These are phyloP conservation scores for Eulemur rubriventer DNA, from an alignment of 2,797 vertebrate species.

Conservation along the genomic window DNA sequence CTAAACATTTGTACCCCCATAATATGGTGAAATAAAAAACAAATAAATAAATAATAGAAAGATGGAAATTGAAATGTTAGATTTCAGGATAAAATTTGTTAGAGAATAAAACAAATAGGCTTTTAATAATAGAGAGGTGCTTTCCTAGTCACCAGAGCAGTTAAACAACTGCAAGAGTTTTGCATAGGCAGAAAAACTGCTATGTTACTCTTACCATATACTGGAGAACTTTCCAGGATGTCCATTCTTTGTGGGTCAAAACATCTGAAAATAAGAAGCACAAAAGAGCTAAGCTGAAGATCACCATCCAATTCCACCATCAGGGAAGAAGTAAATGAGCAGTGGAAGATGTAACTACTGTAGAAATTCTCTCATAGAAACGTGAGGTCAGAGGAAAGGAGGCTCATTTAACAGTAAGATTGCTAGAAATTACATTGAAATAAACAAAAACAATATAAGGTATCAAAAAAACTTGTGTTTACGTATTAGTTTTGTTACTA, in stretches of 20 bases:
- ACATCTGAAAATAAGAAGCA: neutral
- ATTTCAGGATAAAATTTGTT: neutral
- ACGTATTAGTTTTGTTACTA: neutral
- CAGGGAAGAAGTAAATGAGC: neutral
- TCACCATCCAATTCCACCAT: neutral
- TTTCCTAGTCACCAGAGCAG: neutral
- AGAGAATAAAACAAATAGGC: neutral
- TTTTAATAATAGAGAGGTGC: neutral
- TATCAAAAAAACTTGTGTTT: neutral
- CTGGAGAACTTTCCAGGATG: neutral
- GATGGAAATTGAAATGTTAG: neutral
- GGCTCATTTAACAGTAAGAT: neutral
- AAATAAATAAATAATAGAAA: neutral
- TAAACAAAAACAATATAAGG: neutral
- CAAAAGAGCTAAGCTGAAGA: neutral
- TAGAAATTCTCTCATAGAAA: neutral
- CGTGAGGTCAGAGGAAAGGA: neutral
- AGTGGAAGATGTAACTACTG: neutral
- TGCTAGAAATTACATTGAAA: neutral
- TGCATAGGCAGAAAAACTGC: neutral
- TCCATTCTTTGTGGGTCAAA: neutral
- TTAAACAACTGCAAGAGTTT: neutral
- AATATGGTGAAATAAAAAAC: no score
- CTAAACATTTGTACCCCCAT: no score
- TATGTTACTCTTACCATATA: neutral